Base-by-base conservation (phyloP, 2,113 vertebrate species). In the Saccopteryx leptura region DNA sequence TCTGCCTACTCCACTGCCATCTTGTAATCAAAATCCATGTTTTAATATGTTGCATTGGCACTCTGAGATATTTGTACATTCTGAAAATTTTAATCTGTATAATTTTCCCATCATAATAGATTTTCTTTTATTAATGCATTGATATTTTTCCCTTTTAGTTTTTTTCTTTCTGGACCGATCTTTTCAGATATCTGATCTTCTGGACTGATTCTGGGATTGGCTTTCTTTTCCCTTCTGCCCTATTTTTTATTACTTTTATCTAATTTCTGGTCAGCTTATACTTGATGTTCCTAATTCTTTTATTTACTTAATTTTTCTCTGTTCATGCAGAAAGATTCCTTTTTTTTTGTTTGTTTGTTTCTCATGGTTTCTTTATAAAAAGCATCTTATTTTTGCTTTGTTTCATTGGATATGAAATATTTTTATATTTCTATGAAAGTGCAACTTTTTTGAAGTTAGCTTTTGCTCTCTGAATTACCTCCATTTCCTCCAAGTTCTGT, bases 31-130 rank as follows among this genome's bases (percentile, higher is more conserved):
- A 28, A 31, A 66, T 5, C 63, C 71, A 10, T 4, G 17, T 66
- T 74, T 90, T 71, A 8, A 19, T 65, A 85, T 65, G 24, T n/a
- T 85, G 33, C 15, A 39, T 7, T 87, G 63, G 58, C 58, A 46
- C 52, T 75, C 14, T 3, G 33, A 50, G 46, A 60, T 60, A 63
- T 82, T 52, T 68, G 48, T 79, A 26, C 28, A 24, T 85, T 92
- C 33, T 81, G 72, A 89, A 79, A 28, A 7, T 75, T 83, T 88
- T 94, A 31, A 28, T 91, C n/a, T 78, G 58, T 50, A n/a, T 80
- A 46, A 50, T 61, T 85, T 83, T 91, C 68, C 48, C 93, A 6
- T 63, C 63, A 19, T 56, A 17, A n/a, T 91, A 58, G 3, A 46
- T 61, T 90, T 86, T 93, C 65, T 50, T 95, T 3, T 74, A 58